These are phyloP conservation scores for Caenorhabditis inopinata DNA, from an alignment of 1,140 invertebrate genomes.

Conservation along the genomic window DNA sequence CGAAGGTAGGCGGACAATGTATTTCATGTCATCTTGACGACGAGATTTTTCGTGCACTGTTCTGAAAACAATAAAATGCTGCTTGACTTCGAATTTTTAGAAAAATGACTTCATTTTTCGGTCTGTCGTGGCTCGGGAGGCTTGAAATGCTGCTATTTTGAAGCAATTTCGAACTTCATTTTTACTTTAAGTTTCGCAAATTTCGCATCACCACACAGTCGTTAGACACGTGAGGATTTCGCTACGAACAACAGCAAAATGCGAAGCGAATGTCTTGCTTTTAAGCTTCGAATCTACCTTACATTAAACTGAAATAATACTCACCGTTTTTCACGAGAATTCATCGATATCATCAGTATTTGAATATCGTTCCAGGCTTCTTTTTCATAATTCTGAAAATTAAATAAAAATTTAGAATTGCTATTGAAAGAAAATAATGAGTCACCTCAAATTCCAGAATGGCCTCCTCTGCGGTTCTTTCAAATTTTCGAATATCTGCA, in stretches of 20 bases:
- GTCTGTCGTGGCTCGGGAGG: too few relatives aligned
- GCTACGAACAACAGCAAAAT: too few relatives aligned
- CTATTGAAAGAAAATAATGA: not conserved
- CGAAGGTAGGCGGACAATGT: not conserved
- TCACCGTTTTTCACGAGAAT: not conserved
- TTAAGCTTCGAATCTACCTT: too few relatives aligned
- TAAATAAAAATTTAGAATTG: not conserved
- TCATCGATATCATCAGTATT: not conserved
- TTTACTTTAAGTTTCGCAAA: too few relatives aligned
- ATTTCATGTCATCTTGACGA: not conserved
- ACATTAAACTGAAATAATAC: not conserved
- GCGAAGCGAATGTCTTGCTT: too few relatives aligned
- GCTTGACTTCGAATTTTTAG: too few relatives aligned
- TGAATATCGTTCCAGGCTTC: not conserved
- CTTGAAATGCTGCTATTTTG: too few relatives aligned
- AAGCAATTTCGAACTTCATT: too few relatives aligned
- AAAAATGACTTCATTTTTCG: not conserved
- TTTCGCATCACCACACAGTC: too few relatives aligned
- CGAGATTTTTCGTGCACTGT: not conserved
- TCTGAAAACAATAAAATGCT: not conserved
- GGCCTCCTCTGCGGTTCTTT: not conserved
- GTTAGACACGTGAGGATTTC: too few relatives aligned
- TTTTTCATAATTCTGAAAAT: not conserved
- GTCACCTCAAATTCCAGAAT: constrained; percentile 16
- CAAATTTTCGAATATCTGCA: not conserved